Conservation (phyloP, 2,113 vertebrate species). For the Zosterops pallidus region DNA sequence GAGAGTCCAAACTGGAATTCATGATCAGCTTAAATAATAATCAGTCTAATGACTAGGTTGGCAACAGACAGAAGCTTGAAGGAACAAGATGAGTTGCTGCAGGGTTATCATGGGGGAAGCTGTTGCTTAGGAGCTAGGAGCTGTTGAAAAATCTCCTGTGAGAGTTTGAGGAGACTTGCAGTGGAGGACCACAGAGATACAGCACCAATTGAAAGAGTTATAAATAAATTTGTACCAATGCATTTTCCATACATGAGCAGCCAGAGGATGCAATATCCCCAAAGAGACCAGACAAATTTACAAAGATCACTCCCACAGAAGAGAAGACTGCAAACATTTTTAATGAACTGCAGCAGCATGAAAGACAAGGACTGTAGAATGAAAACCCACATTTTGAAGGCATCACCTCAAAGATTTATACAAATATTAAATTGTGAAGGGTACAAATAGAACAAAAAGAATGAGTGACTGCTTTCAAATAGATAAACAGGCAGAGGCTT, state of each 20-base stretch:
- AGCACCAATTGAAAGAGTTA: neutral
- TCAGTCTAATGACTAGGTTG: neutral
- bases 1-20: neutral
- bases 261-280: neutral
- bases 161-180: neutral
- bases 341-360: neutral
- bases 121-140: neutral
- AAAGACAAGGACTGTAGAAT: neutral
- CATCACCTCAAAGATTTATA: neutral
- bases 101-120: neutral
- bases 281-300: neutral
- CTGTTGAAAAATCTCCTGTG: neutral
- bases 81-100: neutral
- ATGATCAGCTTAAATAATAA: constrained; percentile 23
- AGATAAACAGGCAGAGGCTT: neutral
- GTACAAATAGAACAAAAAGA: constrained; percentile 4
- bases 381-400: neutral
- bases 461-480: neutral
- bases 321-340: neutral
- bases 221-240: neutral
- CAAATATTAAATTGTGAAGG: neutral
- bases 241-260: neutral
- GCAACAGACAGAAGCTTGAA: neutral
- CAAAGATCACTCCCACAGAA: neutral
- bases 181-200: neutral